phyloP scores from a whole-genome alignment of 2,888 invertebrate species.

The Apamea epomidion region DNA sequence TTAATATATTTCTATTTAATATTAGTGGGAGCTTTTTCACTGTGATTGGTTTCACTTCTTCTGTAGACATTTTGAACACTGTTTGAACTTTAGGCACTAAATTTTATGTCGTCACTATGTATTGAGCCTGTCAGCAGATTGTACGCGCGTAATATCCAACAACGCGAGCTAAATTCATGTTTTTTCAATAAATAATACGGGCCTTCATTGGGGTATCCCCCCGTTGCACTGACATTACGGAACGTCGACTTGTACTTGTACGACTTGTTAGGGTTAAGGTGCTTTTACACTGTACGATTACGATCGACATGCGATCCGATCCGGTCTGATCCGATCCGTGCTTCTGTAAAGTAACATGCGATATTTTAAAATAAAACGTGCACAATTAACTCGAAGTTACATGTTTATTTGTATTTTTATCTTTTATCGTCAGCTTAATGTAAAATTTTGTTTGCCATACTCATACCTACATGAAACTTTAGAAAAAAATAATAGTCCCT shows the following conservation, averaged over 20 bases:
- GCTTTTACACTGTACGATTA: slow-evolving; percentile 47
- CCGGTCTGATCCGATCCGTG: slow-evolving; percentile 6
- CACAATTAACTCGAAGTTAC: neutral
- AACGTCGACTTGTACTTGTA: neutral
- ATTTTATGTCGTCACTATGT: slow-evolving; percentile 34
- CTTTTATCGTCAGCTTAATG: neutral
- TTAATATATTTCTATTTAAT: slow-evolving; percentile 52
- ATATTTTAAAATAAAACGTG: neutral
- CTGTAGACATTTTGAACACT: slow-evolving; percentile 52
- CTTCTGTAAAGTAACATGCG: neutral
- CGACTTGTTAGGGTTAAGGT: neutral
- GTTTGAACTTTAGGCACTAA: slow-evolving; percentile 9
- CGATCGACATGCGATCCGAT: slow-evolving; percentile 2
- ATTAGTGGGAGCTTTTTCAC: slow-evolving; percentile 59
- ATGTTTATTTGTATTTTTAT: neutral
- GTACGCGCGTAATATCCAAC: neutral
- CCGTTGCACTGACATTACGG: slow-evolving; percentile 28
- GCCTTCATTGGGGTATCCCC: slow-evolving; percentile 57
- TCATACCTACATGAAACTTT: neutral
- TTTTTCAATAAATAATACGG: slow-evolving; percentile 38
- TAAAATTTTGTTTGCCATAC: too few species aligned
- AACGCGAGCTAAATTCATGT: slow-evolving; percentile 15
- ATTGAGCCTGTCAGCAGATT: neutral
- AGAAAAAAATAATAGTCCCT: neutral
- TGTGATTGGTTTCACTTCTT: slow-evolving; percentile 50